Conservation (phyloP, 2,113 vertebrate genomes). For the Felis catus region F.catus_Fca126_mat1.0 CM031427.1:28133001-28133500, state of each 20-base stretch:
- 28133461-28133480: no score
- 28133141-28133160: slow-evolving; percentile 95
- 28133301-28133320: no score
- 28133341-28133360: no score
- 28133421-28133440: no score
- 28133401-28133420: no score
- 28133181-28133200: slow-evolving; percentile 91
- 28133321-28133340: no score
- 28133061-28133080: slow-evolving; percentile 90
- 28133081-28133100: slow-evolving; percentile 97
- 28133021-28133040: background rate
- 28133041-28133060: slow-evolving; percentile 86
- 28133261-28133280: background rate
- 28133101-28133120: slow-evolving; percentile 98
- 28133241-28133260: background rate
- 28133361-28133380: no score
- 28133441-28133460: no score
- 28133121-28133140: slow-evolving; percentile 96
- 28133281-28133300: background rate
- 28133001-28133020: rapidly evolving
- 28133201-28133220: slow-evolving; percentile 86
- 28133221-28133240: background rate
- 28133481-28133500: background rate
- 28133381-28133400: no score
- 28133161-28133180: slow-evolving; percentile 89